These are phyloP conservation scores for Drosophila niveifrons DNA, from an alignment of 2,888 invertebrate species.

Conservation along the genomic window DNA sequence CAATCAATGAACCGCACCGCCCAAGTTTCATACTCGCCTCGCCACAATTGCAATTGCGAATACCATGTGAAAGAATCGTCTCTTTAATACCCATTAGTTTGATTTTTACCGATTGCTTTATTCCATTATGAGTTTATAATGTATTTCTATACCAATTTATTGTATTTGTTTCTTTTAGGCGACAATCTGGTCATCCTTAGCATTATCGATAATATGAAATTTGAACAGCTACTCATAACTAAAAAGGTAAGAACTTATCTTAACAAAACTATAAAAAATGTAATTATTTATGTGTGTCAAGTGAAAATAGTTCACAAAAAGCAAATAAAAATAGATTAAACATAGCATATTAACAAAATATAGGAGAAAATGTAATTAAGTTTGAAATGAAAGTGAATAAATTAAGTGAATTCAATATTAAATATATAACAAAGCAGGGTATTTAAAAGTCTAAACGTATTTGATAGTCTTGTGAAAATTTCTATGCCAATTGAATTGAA, in stretches of 20 bases:
- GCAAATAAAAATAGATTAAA: no score
- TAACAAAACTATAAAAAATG: no score
- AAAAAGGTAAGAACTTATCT: conserved; percentile 34
- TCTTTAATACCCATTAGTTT: conserved; percentile 4
- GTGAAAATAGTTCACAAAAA: no score
- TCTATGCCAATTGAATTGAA: not conserved
- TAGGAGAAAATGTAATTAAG: no score
- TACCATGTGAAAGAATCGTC: conserved; percentile 1
- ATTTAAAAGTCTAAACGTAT: not conserved
- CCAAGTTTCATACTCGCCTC: conserved; percentile 40
- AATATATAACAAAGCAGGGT: not conserved
- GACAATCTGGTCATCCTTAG: conserved; percentile 10
- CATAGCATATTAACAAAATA: no score
- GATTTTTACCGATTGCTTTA: not conserved
- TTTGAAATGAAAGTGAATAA: no score
- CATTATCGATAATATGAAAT: conserved; percentile 16
- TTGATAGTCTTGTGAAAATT: not conserved
- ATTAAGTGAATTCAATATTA: no score
- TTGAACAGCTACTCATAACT: conserved; percentile 1
- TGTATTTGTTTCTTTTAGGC: conserved; percentile 16
- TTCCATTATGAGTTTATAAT: not conserved
- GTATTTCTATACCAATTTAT: not conserved
- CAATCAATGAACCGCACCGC: conserved; percentile 69
- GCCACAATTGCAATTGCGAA: conserved; percentile 25
- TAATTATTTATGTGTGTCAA: no score